Evolutionary conservation across 2,888 invertebrate genomes (phyloP), one percentile per base, ranked within the genome.

Genomic region (Netelia melanura): DNA sequence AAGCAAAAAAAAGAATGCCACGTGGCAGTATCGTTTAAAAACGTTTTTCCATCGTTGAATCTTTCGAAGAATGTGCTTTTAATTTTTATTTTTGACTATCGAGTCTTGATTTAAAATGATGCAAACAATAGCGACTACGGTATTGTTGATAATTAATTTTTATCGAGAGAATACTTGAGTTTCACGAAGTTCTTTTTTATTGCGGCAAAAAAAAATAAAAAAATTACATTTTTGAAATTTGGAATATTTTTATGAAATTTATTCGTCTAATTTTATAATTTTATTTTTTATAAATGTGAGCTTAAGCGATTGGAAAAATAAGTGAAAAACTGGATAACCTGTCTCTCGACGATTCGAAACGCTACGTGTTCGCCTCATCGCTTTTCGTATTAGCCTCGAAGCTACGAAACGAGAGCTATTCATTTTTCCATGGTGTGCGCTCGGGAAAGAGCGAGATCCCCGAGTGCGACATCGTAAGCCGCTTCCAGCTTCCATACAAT

Each of bases 401-500:
- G 71, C 52, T 43, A 43, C 62, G 64, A 54, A 75, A 70, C 44
- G 75, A 64, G 64, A 58, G 58, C 61, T 54, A 82, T 77, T 65
- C 67, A 67, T 83, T 83, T 75, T 70, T 30, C 25, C 30, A 43
- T 43, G 52, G 23, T 64, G 52, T 68, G 30, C 61, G 52, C 38
- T 71, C 67, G 74, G 48, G 9, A 9, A 38, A 11, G 62, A 21
- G 48, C 23, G 30, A 64, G 44, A 52, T 65, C 68, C 43, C 54
- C 38, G 21, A 43, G 68, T 78, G 72, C 74, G 83, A 70, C 78
- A 74, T 62, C 64, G 68, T 80, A 81, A 84, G 76, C 80, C 61
- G 62, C 76, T 75, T 84, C 52, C 84, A 84, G 80, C 81, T 76
- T 84, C 54, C 71, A 67, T 67, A 67, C 58, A 71, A 74, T 75